Conservation (phyloP, 2,113 vertebrate genomes). For the Chinchilla lanigera region DNA sequence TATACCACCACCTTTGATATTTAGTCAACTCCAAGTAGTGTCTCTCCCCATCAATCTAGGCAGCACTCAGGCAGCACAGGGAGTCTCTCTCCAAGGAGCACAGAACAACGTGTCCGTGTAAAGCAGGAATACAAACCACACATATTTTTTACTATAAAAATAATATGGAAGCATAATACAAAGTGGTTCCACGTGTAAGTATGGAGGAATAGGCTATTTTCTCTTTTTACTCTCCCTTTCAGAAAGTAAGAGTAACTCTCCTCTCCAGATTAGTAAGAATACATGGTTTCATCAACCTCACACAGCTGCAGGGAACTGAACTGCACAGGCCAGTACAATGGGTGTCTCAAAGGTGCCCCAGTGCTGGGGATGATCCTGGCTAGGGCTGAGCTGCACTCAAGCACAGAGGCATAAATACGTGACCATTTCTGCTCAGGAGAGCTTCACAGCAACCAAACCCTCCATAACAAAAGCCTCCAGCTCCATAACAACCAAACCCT, state of each 20-base stretch:
- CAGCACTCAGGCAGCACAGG: not conserved
- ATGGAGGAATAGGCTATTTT: not conserved
- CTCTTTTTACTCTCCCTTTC: not conserved
- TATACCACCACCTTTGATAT: constrained; percentile 1
- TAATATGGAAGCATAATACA: not conserved
- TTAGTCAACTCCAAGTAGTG: constrained; percentile 25
- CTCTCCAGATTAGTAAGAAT: constrained; percentile 53
- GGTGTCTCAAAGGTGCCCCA: not conserved
- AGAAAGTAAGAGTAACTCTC: not conserved
- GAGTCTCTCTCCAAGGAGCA: not conserved
- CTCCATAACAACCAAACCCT: not conserved
- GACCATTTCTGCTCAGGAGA: not conserved
- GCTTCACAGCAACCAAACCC: not conserved
- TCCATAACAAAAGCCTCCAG: too few relatives aligned
- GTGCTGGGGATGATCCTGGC: too few relatives aligned
- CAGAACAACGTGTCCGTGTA: not conserved
- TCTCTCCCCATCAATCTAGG: not conserved
- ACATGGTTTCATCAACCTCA: constrained; percentile 34
- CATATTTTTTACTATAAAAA: not conserved
- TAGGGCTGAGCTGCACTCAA: not conserved
- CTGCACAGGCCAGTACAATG: not conserved
- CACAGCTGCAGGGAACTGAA: not conserved
- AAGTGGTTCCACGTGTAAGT: not conserved
- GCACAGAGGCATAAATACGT: not conserved
- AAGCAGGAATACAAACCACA: not conserved